Conservation (phyloP, 2,113 vertebrate genomes). For the Paradisaea rubra region DNA sequence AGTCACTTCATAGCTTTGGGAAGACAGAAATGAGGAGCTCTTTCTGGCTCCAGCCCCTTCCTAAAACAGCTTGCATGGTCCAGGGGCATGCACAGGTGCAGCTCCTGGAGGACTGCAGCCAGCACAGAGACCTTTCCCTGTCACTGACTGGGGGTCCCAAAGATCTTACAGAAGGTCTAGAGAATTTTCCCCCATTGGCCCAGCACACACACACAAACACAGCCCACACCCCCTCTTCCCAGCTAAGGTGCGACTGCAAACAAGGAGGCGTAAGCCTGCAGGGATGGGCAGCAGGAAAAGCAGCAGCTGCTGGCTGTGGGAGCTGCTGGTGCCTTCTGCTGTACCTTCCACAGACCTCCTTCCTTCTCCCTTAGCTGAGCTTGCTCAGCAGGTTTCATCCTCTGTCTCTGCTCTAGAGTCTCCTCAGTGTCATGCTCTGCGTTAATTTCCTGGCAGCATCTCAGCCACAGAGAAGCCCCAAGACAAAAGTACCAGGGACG, state of each 20-base stretch:
- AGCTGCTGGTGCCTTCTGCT: background rate
- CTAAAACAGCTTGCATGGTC: background rate
- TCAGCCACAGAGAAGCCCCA: background rate
- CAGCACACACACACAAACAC: background rate
- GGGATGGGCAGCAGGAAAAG: background rate
- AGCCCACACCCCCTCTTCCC: background rate
- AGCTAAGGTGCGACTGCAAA: background rate
- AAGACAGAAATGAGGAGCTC: background rate
- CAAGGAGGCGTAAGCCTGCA: background rate
- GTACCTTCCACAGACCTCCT: background rate
- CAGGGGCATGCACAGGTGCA: accelerated
- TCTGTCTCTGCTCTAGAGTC: background rate
- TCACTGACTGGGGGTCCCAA: background rate
- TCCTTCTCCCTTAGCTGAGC: background rate
- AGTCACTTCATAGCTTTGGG: background rate
- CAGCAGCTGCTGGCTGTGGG: background rate
- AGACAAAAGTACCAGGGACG: too few species aligned
- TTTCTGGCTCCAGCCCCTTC: background rate
- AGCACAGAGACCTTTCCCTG: background rate
- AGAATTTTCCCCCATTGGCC: background rate
- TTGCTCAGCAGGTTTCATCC: background rate
- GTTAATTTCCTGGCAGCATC: background rate
- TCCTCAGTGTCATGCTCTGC: background rate
- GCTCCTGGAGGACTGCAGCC: background rate
- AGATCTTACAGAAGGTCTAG: background rate